These are phyloP conservation scores for Echinarachnius parma DNA, from an alignment of 53 echinoderm and acorn worm genomes.

Conservation along the genomic window DNA sequence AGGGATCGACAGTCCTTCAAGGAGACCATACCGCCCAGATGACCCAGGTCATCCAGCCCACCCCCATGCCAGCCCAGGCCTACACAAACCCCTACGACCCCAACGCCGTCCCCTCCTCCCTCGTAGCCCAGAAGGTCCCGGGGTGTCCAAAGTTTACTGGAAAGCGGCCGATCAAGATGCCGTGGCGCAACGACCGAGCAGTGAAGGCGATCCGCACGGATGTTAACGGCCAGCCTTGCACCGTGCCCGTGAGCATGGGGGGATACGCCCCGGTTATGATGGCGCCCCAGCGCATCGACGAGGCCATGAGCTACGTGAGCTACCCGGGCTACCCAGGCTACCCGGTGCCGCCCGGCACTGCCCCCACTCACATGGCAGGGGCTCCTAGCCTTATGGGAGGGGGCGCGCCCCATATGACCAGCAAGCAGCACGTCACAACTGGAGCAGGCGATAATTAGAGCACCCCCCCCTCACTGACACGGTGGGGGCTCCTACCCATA, in stretches of 20 bases:
- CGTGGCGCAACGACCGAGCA: conserved; percentile 66
- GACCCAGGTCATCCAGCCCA: no score
- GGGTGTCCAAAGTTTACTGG: conserved; percentile 59
- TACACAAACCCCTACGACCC: conserved; percentile 45
- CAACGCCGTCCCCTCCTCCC: conserved; percentile 34
- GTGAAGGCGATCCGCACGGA: conserved; percentile 84
- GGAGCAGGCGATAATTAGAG: no score
- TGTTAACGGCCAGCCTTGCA: conserved; percentile 12
- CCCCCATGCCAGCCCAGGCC: conserved; percentile 29
- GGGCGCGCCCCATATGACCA: background rate
- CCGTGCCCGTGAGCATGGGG: conserved; percentile 17
- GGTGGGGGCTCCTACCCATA: conserved; percentile 1
- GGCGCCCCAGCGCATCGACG: conserved; percentile 26
- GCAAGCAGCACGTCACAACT: no score
- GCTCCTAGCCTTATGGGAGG: background rate
- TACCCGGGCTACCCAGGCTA: background rate
- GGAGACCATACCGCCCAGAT: conserved; percentile 11
- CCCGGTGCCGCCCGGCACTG: background rate
- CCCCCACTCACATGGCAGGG: conserved; percentile 5
- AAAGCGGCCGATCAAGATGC: conserved; percentile 92
- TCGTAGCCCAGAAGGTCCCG: conserved; percentile 38
- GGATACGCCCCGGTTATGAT: conserved; percentile 28
- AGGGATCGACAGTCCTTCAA: conserved; percentile 23
- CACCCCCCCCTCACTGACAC: background rate
- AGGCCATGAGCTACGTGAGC: conserved; percentile 15